phyloP scores from a whole-genome alignment of 2,797 vertebrate genomes.

The Gambelia wislizenii region DNA sequence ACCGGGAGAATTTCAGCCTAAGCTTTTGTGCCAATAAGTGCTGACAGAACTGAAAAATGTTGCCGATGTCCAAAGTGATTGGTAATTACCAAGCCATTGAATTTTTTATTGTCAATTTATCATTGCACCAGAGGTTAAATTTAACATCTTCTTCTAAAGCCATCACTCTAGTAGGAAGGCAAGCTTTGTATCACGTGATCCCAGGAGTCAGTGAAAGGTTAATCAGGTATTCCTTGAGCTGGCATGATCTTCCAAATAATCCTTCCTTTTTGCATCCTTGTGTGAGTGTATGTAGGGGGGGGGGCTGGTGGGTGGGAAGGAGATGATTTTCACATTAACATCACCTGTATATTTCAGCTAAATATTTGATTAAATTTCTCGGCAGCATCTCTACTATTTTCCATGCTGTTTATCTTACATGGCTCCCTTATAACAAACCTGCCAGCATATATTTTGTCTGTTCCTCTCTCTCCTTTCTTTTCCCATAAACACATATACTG shows the following conservation, averaged over 20 bases:
- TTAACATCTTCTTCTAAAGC: conserved; percentile 94
- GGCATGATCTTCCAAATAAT: conserved; percentile 88
- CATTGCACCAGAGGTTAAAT: conserved; percentile 96
- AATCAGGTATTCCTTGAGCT: conserved; percentile 93
- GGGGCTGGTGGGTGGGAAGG: conserved; percentile 8
- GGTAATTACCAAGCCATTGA: conserved; percentile 99
- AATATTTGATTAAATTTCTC: conserved; percentile 60
- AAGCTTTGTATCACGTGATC: conserved; percentile 84
- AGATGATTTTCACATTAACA: conserved; percentile 68
- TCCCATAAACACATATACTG: not conserved
- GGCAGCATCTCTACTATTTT: conserved; percentile 38
- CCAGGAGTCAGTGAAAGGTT: conserved; percentile 95
- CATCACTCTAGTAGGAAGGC: conserved; percentile 88
- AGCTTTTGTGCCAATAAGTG: conserved; percentile 89
- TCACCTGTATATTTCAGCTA: conserved; percentile 67
- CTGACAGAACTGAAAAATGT: conserved; percentile 99
- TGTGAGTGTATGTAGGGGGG: conserved; percentile 29
- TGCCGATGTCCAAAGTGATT: conserved; percentile 96
- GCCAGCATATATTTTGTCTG: not conserved
- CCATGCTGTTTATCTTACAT: conserved; percentile 53
- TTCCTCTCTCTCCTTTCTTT: not conserved
- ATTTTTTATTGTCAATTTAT: conserved; percentile 99
- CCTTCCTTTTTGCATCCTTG: conserved; percentile 68
- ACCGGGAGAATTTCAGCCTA: conserved; percentile 92
- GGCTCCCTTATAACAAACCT: conserved; percentile 52